These are phyloP conservation scores for Bathynomus jamesi DNA, from an alignment of 1,140 invertebrate genomes.

Conservation along the genomic window DNA sequence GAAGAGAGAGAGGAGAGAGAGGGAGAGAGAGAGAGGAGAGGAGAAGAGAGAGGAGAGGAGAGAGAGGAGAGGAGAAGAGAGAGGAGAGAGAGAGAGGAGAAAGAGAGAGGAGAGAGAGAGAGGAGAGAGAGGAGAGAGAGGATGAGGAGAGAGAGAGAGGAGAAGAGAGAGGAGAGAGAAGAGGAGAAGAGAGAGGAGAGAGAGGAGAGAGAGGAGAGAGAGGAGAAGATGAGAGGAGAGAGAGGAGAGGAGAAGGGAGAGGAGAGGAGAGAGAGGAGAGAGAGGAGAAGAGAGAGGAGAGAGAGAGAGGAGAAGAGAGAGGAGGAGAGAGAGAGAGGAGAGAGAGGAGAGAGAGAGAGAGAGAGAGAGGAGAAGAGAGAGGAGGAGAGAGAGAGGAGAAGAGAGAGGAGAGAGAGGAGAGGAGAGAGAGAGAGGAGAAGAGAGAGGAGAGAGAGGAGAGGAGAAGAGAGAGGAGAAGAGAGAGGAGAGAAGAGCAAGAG, in stretches of 20 bases:
- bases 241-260: background rate
- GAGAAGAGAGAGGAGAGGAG: background rate
- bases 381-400: background rate
- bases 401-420: background rate
- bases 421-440: background rate
- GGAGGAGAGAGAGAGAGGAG: conserved; percentile 19
- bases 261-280: background rate
- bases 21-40: background rate
- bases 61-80: background rate
- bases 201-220: background rate
- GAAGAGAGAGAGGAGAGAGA: background rate
- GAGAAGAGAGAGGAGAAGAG: background rate
- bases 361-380: background rate
- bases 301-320: conserved; percentile 24
- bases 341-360: conserved; percentile 4
- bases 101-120: background rate
- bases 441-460: background rate
- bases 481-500: background rate
- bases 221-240: background rate
- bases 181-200: background rate
- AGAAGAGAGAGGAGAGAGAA: background rate
- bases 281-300: no score
- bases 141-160: background rate
- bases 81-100: background rate
- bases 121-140: background rate